phyloP scores from a whole-genome alignment of 2,797 vertebrate species.

The Enteromius afrohamiltoni region DNA sequence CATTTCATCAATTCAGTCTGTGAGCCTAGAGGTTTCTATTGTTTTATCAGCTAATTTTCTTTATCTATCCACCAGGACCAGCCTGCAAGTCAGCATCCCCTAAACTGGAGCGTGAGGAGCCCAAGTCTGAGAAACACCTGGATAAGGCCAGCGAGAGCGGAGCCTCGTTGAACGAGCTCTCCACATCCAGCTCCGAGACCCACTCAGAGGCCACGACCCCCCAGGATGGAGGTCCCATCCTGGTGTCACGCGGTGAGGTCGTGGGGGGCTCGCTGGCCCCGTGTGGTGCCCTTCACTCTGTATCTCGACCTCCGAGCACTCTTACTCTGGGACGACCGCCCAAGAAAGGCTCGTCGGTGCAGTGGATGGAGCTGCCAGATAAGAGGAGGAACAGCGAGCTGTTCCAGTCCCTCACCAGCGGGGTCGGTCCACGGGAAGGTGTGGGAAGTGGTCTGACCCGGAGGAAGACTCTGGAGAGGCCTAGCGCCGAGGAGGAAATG shows the following conservation, averaged over 20 bases:
- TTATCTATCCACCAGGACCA: slow-evolving; percentile 73
- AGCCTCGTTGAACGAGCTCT: slow-evolving; percentile 86
- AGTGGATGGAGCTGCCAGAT: slow-evolving; percentile 85
- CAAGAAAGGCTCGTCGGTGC: slow-evolving; percentile 82
- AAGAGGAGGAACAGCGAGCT: slow-evolving; percentile 91
- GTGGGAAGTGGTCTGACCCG: slow-evolving; percentile 84
- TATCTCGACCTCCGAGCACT: slow-evolving; percentile 82
- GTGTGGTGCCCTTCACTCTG: slow-evolving; percentile 72
- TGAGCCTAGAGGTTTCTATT: slow-evolving; percentile 24
- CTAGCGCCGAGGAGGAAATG: slow-evolving; percentile 88
- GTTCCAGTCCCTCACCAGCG: slow-evolving; percentile 87
- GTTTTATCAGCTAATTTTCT: slow-evolving; percentile 18
- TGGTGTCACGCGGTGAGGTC: slow-evolving; percentile 52
- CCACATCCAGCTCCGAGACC: slow-evolving; percentile 88
- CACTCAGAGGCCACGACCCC: slow-evolving; percentile 85
- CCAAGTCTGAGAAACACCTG: slow-evolving; percentile 78
- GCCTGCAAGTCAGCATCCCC: slow-evolving; percentile 78
- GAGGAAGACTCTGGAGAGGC: slow-evolving; percentile 85
- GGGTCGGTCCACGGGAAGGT: slow-evolving; percentile 67
- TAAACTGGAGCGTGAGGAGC: slow-evolving; percentile 82
- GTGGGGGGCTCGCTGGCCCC: slow-evolving; percentile 58
- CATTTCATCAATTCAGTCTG: slow-evolving; percentile 33
- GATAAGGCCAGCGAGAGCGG: slow-evolving; percentile 90
- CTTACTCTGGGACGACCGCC: slow-evolving; percentile 85
- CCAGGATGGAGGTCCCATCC: slow-evolving; percentile 76